These are phyloP conservation scores for Tachina fera DNA, from an alignment of 2,888 invertebrate species.

Conservation along the genomic window DNA sequence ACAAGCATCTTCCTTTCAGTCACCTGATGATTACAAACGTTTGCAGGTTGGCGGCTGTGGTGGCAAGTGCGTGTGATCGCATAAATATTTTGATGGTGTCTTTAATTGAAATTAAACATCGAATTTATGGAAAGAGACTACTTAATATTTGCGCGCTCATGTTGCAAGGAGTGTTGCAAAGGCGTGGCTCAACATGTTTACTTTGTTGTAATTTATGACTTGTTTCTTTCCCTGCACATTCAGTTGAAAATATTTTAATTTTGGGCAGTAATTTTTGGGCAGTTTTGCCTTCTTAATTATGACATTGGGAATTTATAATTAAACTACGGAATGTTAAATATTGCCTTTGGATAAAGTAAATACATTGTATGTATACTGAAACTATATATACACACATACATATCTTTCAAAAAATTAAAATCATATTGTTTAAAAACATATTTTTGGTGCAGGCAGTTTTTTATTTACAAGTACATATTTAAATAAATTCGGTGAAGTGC, in stretches of 20 bases:
- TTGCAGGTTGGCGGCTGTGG: background rate
- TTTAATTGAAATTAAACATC: slow-evolving; percentile 67
- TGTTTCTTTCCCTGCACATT: slow-evolving; percentile 16
- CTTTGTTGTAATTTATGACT: slow-evolving; percentile 57
- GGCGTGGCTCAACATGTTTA: slow-evolving; percentile 63
- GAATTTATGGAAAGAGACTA: slow-evolving; percentile 48
- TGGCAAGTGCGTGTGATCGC: slow-evolving; percentile 55
- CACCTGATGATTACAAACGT: slow-evolving; percentile 8
- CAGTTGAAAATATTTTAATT: slow-evolving; percentile 18
- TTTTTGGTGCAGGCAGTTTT: too few relatives aligned
- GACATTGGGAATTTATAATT: background rate
- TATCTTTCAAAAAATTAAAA: too few relatives aligned
- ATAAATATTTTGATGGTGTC: slow-evolving; percentile 66
- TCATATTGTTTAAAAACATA: too few relatives aligned
- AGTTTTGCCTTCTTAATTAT: background rate
- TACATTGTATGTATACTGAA: too few relatives aligned
- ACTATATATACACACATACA: too few relatives aligned
- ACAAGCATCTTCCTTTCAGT: background rate
- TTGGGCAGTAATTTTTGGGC: slow-evolving; percentile 3
- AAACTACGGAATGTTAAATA: background rate
- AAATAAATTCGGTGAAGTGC: too few relatives aligned
- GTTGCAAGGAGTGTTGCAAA: slow-evolving; percentile 56
- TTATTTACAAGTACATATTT: too few relatives aligned
- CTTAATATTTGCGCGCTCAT: slow-evolving; percentile 23
- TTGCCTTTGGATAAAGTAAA: too few relatives aligned